Conservation (phyloP, 2,888 invertebrate genomes). For the Mycalesis mineus region DNA sequence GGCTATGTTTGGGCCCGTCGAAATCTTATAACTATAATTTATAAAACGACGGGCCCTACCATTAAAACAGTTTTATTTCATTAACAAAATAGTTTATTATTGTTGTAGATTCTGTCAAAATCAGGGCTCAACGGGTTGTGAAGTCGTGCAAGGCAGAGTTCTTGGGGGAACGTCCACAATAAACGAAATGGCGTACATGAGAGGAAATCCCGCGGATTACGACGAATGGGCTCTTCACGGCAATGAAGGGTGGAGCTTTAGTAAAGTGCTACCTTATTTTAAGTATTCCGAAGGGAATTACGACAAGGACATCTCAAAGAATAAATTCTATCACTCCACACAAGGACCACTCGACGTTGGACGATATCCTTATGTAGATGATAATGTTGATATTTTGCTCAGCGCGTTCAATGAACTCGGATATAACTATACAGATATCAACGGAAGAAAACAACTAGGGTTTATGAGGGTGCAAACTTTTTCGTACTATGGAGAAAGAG, state of each 20-base stretch:
- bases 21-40: background rate
- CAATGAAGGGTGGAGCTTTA: constrained; percentile 66
- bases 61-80: constrained; percentile 4
- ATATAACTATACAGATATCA: constrained; percentile 68
- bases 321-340: constrained; percentile 64
- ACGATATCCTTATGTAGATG: constrained; percentile 63
- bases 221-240: constrained; percentile 68
- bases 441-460: constrained; percentile 64
- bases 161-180: constrained; percentile 67
- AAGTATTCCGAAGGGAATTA: constrained; percentile 73
- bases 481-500: constrained; percentile 68
- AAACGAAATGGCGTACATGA: constrained; percentile 70
- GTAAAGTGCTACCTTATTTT: constrained; percentile 62
- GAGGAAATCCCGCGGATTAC: constrained; percentile 68
- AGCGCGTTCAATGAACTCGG: constrained; percentile 67
- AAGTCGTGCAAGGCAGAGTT: constrained; percentile 64
- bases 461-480: constrained; percentile 69
- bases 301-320: constrained; percentile 66
- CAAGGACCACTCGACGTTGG: constrained; percentile 69
- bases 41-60: background rate
- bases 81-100: constrained; percentile 11
- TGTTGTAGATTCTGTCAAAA: constrained; percentile 65
- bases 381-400: constrained; percentile 63
- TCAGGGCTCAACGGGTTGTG: constrained; percentile 54
- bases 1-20: background rate